phyloP scores from a whole-genome alignment of 2,888 invertebrate species.

The Clistopyga incitator region DNA sequence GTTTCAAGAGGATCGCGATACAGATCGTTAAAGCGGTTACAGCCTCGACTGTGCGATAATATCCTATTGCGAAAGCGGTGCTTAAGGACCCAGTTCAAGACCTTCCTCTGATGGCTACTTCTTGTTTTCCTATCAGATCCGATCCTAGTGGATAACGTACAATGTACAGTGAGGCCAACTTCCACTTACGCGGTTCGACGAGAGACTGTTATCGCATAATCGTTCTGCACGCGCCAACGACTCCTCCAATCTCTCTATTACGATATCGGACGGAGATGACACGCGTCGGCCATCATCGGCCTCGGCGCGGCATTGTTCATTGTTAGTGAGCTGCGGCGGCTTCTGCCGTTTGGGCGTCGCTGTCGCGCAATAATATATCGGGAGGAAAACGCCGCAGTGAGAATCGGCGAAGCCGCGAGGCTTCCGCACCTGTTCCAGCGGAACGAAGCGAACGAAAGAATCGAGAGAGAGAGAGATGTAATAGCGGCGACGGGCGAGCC shows the following conservation, averaged over 20 bases:
- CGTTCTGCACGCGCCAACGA: conserved; percentile 33
- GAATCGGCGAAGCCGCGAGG: conserved; percentile 21
- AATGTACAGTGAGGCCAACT: conserved; percentile 21
- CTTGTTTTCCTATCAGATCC: conserved; percentile 15
- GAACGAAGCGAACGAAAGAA: conserved; percentile 57
- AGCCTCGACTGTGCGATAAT: conserved; percentile 41
- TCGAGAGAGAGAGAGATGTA: conserved; percentile 28
- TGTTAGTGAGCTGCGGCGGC: conserved; percentile 46
- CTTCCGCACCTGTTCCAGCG: conserved; percentile 66
- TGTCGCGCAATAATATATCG: conserved; percentile 38
- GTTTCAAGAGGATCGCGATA: conserved; percentile 1
- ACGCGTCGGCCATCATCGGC: conserved; percentile 47
- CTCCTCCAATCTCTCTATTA: conserved; percentile 39
- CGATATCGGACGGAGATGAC: conserved; percentile 47
- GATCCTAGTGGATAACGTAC: conserved; percentile 25
- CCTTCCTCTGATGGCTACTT: not conserved
- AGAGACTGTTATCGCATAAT: conserved; percentile 37
- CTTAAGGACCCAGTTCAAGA: conserved; percentile 4
- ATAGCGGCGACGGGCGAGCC: not conserved
- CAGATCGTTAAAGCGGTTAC: not conserved
- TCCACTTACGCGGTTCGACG: conserved; percentile 39
- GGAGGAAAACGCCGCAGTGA: conserved; percentile 18
- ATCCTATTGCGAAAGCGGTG: conserved; percentile 54
- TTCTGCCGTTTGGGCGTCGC: not conserved
- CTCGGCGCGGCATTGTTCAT: conserved; percentile 66